Conservation (phyloP, 2,888 invertebrate genomes). For the Plebejus anna region DNA sequence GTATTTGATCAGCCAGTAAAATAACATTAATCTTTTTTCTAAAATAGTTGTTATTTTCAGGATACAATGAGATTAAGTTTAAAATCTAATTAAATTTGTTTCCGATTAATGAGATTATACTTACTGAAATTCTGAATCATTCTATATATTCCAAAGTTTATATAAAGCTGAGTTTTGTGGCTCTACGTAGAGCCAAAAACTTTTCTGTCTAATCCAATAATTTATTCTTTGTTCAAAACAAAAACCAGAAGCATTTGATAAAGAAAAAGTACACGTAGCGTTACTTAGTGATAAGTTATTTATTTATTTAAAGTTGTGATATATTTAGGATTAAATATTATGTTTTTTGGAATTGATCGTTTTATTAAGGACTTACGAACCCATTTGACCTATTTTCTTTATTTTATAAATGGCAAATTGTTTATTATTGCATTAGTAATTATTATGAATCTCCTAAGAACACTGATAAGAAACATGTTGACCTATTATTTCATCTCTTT, state of each 20-base stretch:
- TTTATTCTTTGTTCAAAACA: slow-evolving; percentile 37
- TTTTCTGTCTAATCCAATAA: background rate
- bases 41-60: too few species aligned
- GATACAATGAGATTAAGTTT: background rate
- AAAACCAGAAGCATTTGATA: slow-evolving; percentile 79
- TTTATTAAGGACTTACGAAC: slow-evolving; percentile 29
- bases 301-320: slow-evolving; percentile 61
- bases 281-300: slow-evolving; percentile 50
- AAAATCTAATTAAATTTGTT: background rate
- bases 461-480: too few species aligned
- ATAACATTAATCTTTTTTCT: background rate
- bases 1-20: background rate
- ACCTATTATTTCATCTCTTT: too few species aligned
- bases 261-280: slow-evolving; percentile 74
- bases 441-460: too few species aligned
- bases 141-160: background rate
- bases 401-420: too few species aligned
- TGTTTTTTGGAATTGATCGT: slow-evolving; percentile 51
- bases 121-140: too few species aligned
- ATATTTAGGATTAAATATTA: slow-evolving; percentile 61
- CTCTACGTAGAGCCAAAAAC: background rate
- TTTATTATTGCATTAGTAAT: too few species aligned
- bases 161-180: background rate
- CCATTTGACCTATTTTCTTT: too few species aligned
- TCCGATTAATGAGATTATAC: too few species aligned